These are phyloP conservation scores for Psylliodes chrysocephalus DNA, from an alignment of 2,888 invertebrate genomes.

Conservation along the genomic window DNA sequence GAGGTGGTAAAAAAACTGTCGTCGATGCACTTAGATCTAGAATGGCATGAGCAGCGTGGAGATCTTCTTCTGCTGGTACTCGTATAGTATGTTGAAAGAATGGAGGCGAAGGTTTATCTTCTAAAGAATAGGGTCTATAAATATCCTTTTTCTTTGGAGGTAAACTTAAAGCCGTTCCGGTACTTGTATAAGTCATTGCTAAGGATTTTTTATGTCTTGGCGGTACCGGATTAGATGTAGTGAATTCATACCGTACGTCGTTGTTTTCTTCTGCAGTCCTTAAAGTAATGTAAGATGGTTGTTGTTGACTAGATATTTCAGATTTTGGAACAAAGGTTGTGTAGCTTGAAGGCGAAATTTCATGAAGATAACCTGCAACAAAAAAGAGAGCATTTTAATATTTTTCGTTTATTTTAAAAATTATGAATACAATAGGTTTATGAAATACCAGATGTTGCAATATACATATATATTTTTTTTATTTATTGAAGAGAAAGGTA, in stretches of 20 bases:
- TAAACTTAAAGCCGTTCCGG: conserved; percentile 82
- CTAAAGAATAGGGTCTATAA: conserved; percentile 87
- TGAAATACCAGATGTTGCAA: too few species aligned
- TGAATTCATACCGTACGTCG: conserved; percentile 57
- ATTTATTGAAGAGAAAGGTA: too few species aligned
- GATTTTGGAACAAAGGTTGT: conserved; percentile 78
- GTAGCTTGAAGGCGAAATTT: conserved; percentile 80
- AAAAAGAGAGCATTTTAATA: too few species aligned
- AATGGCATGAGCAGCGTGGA: conserved; percentile 89
- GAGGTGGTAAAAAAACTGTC: conserved; percentile 73
- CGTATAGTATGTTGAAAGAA: conserved; percentile 66
- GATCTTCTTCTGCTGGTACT: conserved; percentile 81
- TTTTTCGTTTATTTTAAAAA: too few species aligned
- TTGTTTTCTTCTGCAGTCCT: conserved; percentile 67
- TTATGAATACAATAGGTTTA: too few species aligned
- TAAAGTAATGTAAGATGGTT: conserved; percentile 68
- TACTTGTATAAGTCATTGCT: conserved; percentile 87
- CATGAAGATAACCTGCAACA: conserved; percentile 79
- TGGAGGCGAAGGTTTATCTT: conserved; percentile 69
- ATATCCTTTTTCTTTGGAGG: conserved; percentile 93
- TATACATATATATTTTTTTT: too few species aligned
- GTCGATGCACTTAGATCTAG: conserved; percentile 89
- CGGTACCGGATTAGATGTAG: conserved; percentile 59
- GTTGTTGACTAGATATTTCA: conserved; percentile 67
- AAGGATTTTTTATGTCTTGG: conserved; percentile 74